Percentiles rank a stretch among this genome's conserved stretches.
Evolutionary conservation across 2,888 invertebrate species (phyloP).

Genomic region (Drosophila cracens): DNA sequence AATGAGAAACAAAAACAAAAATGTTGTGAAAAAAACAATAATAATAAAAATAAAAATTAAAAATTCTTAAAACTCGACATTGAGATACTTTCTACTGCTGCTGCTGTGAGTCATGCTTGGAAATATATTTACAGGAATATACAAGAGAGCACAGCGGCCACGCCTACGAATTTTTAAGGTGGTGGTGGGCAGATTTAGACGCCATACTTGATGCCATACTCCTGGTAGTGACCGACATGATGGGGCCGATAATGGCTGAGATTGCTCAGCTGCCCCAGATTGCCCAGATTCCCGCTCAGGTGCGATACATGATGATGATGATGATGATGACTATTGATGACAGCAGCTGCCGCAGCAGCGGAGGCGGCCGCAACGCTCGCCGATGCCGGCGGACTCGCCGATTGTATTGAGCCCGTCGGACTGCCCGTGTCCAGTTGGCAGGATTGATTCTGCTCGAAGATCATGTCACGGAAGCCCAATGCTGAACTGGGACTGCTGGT

Average conservation of each 20-base stretch:
- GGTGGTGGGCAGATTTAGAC: conserved; percentile 69
- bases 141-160: conserved; percentile 72
- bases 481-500: conserved; percentile 79
- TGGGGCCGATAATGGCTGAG: conserved; percentile 84
- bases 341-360: conserved; percentile 78
- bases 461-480: conserved; percentile 84
- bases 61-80: conserved; percentile 43
- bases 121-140: conserved; percentile 75
- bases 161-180: conserved; percentile 14
- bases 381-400: conserved; percentile 83
- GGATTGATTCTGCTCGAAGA: conserved; percentile 85
- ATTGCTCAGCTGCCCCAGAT: conserved; percentile 83
- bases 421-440: conserved; percentile 85
- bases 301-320: conserved; percentile 82
- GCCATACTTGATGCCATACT: conserved; percentile 85
- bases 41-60: conserved; percentile 11
- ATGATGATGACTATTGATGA: conserved; percentile 82
- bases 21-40: conserved; percentile 22
- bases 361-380: conserved; percentile 74
- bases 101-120: conserved; percentile 67
- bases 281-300: conserved; percentile 83
- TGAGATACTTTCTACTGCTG: conserved; percentile 51
- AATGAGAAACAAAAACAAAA: conserved; percentile 34
- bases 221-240: conserved; percentile 85
- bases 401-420: conserved; percentile 85